Evolutionary conservation across 1,140 invertebrate species (phyloP).

Genomic region (Solen grandis): DNA sequence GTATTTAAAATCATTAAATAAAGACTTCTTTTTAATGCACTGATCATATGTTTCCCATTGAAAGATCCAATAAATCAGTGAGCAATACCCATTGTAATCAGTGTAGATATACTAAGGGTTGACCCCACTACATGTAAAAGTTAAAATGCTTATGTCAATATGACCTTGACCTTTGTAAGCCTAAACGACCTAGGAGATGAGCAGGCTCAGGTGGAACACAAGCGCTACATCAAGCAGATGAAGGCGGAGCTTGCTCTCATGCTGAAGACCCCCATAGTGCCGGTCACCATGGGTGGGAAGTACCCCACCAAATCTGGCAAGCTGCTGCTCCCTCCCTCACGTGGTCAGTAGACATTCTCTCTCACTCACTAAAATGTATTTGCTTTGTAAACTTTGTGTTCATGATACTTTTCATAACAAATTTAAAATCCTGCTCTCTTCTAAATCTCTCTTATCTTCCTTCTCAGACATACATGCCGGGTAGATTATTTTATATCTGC

Average conservation of each 20-base stretch:
- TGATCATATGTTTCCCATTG: no score
- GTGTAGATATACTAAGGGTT: no score
- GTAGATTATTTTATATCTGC: background rate
- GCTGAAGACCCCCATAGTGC: constrained; percentile 85
- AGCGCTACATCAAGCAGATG: constrained; percentile 81
- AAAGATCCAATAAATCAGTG: no score
- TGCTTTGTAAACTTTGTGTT: background rate
- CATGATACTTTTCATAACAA: background rate
- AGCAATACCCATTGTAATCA: no score
- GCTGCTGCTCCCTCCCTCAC: constrained; percentile 58
- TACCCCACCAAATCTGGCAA: constrained; percentile 81
- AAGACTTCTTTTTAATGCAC: no score
- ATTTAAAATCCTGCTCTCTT: background rate
- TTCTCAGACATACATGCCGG: background rate
- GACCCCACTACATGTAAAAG: no score
- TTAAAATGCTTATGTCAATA: no score
- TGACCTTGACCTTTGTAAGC: constrained; percentile 60
- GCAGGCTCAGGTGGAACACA: constrained; percentile 64
- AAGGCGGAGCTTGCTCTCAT: constrained; percentile 83
- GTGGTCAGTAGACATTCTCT: constrained; percentile 10
- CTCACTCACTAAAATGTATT: background rate
- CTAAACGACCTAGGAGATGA: constrained; percentile 71
- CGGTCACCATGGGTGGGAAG: constrained; percentile 87
- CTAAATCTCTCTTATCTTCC: background rate
- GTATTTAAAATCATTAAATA: no score